Base-by-base conservation (phyloP, 1,140 invertebrate genomes). In the Tetramorium simillimum region DNA sequence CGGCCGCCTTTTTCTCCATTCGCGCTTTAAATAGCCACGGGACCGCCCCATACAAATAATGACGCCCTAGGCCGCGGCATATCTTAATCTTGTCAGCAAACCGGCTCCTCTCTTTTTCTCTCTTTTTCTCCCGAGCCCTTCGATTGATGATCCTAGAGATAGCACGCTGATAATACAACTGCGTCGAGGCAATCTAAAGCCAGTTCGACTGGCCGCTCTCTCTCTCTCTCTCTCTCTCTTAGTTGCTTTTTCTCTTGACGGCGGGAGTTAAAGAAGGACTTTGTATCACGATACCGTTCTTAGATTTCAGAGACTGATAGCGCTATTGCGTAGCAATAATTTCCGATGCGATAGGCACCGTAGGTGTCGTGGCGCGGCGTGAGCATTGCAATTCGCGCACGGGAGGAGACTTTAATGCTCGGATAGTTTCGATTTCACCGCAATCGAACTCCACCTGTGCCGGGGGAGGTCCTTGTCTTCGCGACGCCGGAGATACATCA, bases 11-110 rank as follows among this genome's bases (percentile, higher is more conserved):
- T 73, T 67, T 46, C 14, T 58, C 40, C 0, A 10, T 40, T 72
- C 53, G n/a, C 53, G 53, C 43, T 75, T 84, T 84, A 84, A 82
- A 84, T 62, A 75, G 51, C 18, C 67, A 33, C 14, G 10, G 14
- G 18, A 37, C n/a, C 51, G 80, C 67, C 46, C 46, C 62, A 85
- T 78, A 89, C 73, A 86, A 89, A 89, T 89, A 85, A 86, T 75
- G 53, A 86, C 3, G 87, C 73, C 46, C 37, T 84, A 46, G 87
- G 43, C 67, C 33, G 43, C 24, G 37, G 75, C 73, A 70, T 89
- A 89, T 89, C 87, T 89, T 86, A 86, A 89, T 89, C 87, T 89
- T 89, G 87, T 89, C 88, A 58, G 82, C 67, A 81, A 89, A 89
- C 87, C 82, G 87, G 88, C 87, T 89, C 37, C 81, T 14, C 63